Base-by-base conservation (phyloP, 2,797 vertebrate species). In the Chiroxiphia lanceolata region DNA sequence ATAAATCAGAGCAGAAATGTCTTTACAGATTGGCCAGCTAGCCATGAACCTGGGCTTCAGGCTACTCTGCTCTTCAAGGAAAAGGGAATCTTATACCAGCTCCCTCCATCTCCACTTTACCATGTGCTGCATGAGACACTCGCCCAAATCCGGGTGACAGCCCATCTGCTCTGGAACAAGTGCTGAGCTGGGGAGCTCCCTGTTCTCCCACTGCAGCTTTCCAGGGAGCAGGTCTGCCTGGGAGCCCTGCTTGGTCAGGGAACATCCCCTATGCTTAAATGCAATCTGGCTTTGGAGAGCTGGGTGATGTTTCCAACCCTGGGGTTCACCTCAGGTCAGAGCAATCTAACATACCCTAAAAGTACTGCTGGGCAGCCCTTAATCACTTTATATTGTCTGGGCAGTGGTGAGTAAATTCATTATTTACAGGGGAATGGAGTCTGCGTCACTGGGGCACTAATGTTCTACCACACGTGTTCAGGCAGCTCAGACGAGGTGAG, bases 241-340 rank as follows among this genome's bases (percentile, higher is more conserved):
- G 72, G 53, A 38, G 18, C 47, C 45, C 53, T 68, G 60, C 38
- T 47, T 31, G 34, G 13, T 34, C 67, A 67, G 69, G 76, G 15
- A 48, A 33, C 86, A 48, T 54, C 34, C 76, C 74, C 67, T 4
- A 4, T 65, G 27, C 81, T 89, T 94, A 92, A 93, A 76, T 63
- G 71, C 79, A 85, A 26, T 83, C 84, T 87, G 87, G 42, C 77
- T 94, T 93, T 95, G 91, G 86, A 84, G 77, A 94, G 76, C 86
- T 45, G 61, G 59, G 34, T 88, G 87, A 25, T 89, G 70, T 75
- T 96, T 94, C 63, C 71, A 95, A 86, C 61, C 36, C 63, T 60
- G 0, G 7, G 75, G 97, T 96, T 97, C 93, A 94, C 34, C 51
- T 92, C 69, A 27, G 96, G 96, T 93, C 96, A 96, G 77, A 93